Percentiles rank a stretch among this genome's conserved stretches.
Evolutionary conservation across 2,888 invertebrate genomes (phyloP).

Genomic region (Mechanitis mazaeus): DNA sequence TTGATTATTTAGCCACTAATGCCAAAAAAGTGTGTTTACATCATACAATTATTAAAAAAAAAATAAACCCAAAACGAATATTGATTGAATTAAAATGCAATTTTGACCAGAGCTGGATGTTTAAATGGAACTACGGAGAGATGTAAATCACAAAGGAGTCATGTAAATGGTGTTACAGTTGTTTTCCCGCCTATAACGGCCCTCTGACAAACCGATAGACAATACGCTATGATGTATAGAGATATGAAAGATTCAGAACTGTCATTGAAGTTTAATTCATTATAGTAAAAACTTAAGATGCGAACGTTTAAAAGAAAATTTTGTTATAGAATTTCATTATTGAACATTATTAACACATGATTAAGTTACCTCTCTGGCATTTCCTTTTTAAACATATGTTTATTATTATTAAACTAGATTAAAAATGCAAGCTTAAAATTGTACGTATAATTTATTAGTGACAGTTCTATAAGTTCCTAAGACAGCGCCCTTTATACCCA

Average conservation of each 20-base stretch:
- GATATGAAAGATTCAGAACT: conserved; percentile 19
- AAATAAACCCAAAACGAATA: conserved; percentile 15
- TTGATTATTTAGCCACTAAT: too few species aligned
- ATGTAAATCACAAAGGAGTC: conserved; percentile 58
- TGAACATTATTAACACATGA: too few species aligned
- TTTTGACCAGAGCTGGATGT: conserved; percentile 33
- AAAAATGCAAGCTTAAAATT: background rate
- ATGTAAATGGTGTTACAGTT: conserved; percentile 57
- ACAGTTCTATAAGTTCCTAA: conserved; percentile 16
- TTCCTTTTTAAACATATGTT: background rate
- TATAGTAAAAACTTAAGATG: too few species aligned
- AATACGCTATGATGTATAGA: conserved; percentile 27
- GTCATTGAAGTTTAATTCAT: background rate
- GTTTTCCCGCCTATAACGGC: conserved; percentile 48
- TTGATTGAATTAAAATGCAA: conserved; percentile 47
- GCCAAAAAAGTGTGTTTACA: too few species aligned
- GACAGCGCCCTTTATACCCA: conserved; percentile 36
- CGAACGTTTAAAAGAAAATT: too few species aligned
- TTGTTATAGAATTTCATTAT: too few species aligned
- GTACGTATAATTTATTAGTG: background rate
- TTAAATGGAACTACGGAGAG: conserved; percentile 37
- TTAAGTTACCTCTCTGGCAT: too few species aligned
- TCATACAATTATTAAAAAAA: background rate
- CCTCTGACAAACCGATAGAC: conserved; percentile 38
- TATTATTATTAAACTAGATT: background rate